These are phyloP conservation scores for Oligia fasciuncula DNA, from an alignment of 2,888 invertebrate species.

Conservation along the genomic window DNA sequence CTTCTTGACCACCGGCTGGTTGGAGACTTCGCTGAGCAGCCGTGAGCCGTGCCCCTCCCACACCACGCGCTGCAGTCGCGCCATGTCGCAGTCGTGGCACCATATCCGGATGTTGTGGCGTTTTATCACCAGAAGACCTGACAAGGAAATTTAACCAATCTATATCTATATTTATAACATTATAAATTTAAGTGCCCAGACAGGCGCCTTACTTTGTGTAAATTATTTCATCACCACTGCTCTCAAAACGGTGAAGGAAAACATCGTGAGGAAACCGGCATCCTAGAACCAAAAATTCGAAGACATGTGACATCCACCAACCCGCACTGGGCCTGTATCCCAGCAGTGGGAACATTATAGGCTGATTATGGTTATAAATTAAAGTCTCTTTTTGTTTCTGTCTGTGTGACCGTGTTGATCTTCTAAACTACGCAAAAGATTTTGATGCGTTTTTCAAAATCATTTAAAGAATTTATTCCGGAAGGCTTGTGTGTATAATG, in stretches of 20 bases:
- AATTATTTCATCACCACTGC: no score
- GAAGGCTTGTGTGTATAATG: neutral
- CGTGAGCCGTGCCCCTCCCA: conserved; percentile 97
- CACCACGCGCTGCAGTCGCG: conserved; percentile 95
- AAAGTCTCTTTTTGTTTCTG: neutral
- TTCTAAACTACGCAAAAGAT: neutral
- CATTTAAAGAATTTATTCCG: neutral
- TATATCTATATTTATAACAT: neutral
- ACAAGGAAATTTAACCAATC: neutral
- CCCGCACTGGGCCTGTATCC: no score
- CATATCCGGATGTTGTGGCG: conserved; percentile 98
- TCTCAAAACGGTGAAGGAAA: no score
- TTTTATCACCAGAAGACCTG: conserved; percentile 94
- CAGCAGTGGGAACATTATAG: no score
- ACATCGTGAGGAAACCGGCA: no score
- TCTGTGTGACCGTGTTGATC: neutral
- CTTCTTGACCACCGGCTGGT: conserved; percentile 94
- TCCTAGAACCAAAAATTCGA: no score
- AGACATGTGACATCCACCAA: no score
- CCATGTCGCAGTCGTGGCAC: conserved; percentile 97
- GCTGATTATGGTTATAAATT: neutral
- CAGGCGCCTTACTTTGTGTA: no score
- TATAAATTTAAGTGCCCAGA: no score
- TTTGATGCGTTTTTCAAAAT: neutral
- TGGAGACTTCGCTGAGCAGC: conserved; percentile 95